phyloP scores from a whole-genome alignment of 2,888 invertebrate genomes.

The Platycheirus rosarum region DNA sequence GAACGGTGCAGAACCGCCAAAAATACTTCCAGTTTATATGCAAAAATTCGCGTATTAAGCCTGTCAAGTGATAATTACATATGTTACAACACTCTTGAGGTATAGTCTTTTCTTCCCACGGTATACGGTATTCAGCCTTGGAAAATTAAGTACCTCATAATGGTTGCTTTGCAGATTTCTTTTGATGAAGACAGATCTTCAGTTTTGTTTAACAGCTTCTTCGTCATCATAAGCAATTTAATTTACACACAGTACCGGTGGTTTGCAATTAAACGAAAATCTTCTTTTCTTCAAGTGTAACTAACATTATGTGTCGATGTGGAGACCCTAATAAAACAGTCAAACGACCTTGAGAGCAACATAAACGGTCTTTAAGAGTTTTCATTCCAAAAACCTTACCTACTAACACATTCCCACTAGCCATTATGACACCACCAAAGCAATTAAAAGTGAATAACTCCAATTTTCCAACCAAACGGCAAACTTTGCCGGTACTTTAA shows the following conservation, averaged over 20 bases:
- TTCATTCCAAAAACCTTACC: background rate
- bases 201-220: background rate
- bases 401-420: background rate
- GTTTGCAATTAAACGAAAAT: slow-evolving; percentile 17
- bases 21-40: too few species aligned
- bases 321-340: background rate
- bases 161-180: background rate
- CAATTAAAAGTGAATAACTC: slow-evolving; percentile 9
- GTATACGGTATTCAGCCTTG: background rate
- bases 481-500: slow-evolving; percentile 18
- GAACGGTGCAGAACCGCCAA: too few species aligned
- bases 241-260: background rate
- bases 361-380: slow-evolving; percentile 1
- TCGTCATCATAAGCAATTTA: background rate
- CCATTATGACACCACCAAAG: background rate
- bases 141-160: too few species aligned
- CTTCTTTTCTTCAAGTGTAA: background rate
- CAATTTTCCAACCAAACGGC: slow-evolving; percentile 11
- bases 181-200: too few species aligned
- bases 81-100: too few species aligned
- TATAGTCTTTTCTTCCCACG: too few species aligned
- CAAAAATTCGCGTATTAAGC: too few species aligned
- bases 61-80: too few species aligned
- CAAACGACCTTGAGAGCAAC: slow-evolving; percentile 36
- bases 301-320: background rate